Base-by-base conservation (phyloP, 2,888 invertebrate species). In the Cryptus armator region DNA sequence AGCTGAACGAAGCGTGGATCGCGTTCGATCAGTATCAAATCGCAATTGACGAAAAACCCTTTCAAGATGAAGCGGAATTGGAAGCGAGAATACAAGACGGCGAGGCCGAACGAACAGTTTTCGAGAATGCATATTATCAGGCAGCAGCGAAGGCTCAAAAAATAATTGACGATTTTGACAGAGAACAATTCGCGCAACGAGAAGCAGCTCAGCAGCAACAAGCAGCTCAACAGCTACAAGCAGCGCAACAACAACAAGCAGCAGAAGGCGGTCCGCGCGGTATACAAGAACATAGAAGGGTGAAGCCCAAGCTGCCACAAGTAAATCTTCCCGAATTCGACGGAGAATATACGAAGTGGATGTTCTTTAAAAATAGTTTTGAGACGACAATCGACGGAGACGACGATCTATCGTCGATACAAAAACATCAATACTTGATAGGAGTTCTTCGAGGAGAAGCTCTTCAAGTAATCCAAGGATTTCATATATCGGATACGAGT, bases 351-450 rank as follows among this genome's bases (percentile, higher is more conserved):
- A 72, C 66, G 10, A 81, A 84, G 16, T 81, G 81, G 74, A 70
- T 81, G 16, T 68, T 85, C 19, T 75, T 82, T 32, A 82, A 85
- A 56, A 29, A 82, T 10, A 78, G 75, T 64, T 85, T 85, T 48
- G 79, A 85, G 43, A 70, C 85, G 29, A 79, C 71, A 9, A 79
- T 82, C 43, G 46, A 79, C 24, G n/a, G 46, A 0, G 71, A 78
- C 3, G 3, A 24, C 4, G 75, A 46, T 10, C 48, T 85, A n/a
- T 71, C 81, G 43, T 7, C 71, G 14, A 76, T 80, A 71, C 80
- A 83, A 7, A 83, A 86, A n/a, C 74, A 75, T 51, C 83, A 83
- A n/a, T 86, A 86, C 14, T 48, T 83, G 2, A n/a, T 77, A 16
- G 78, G 81, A 14, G 67, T 68, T 12, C 81, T 83, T 1, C 24